Percentiles rank a stretch among this genome's conserved stretches.
Evolutionary conservation across 2,888 invertebrate species (phyloP).

Genomic region (Drosophila leonis): DNA sequence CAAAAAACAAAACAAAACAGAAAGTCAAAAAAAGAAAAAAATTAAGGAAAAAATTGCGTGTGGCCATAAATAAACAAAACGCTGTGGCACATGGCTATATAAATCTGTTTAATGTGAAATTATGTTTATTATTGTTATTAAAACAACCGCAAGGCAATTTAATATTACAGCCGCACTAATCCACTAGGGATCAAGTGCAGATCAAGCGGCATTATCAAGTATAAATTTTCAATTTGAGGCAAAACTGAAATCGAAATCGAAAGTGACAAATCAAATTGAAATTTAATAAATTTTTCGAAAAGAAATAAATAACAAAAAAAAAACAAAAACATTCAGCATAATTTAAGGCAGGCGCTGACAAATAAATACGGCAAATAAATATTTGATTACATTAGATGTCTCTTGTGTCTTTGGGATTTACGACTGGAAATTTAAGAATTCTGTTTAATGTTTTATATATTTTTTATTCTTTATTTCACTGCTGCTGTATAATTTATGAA

Average conservation of each 20-base stretch:
- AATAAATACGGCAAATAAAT: constrained; percentile 15
- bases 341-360: constrained; percentile 25
- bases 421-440: constrained; percentile 28
- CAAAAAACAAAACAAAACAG: neutral
- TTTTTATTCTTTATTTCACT: constrained; percentile 4
- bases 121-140: constrained; percentile 79
- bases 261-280: constrained; percentile 71
- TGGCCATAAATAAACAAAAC: constrained; percentile 56
- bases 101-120: constrained; percentile 76
- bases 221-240: constrained; percentile 75
- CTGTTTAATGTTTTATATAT: constrained; percentile 20
- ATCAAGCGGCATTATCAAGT: constrained; percentile 80
- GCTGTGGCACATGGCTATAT: constrained; percentile 33
- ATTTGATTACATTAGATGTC: constrained; percentile 19
- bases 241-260: constrained; percentile 45
- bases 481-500: constrained; percentile 52
- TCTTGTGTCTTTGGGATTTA: constrained; percentile 27
- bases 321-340: constrained; percentile 1
- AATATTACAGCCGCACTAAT: constrained; percentile 82
- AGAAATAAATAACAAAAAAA: neutral
- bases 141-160: constrained; percentile 77
- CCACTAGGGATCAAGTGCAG: constrained; percentile 82
- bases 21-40: constrained; percentile 4
- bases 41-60: constrained; percentile 7
- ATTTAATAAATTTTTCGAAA: constrained; percentile 55